Conservation (phyloP, 1,140 invertebrate genomes). For the Diachasma alloeum region DNA sequence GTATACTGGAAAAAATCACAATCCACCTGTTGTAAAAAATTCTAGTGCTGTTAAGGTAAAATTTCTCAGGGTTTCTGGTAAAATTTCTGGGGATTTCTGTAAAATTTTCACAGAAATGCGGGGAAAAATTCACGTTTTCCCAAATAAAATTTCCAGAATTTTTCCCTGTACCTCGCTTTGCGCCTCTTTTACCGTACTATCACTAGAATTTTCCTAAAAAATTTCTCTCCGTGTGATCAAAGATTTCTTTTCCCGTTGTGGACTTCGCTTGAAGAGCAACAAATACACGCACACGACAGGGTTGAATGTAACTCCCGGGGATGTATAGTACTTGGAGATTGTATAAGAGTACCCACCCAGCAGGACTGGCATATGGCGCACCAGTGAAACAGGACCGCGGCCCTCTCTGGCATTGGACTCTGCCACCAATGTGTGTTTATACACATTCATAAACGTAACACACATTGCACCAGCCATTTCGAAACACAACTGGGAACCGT, state of each 20-base stretch:
- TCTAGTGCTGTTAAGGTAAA: too few species aligned
- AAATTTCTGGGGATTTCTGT: too few species aligned
- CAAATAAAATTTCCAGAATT: too few species aligned
- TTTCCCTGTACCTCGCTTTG: too few species aligned
- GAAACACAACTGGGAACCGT: constrained; percentile 40
- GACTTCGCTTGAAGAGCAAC: background rate
- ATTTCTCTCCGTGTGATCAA: too few species aligned
- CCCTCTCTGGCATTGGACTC: background rate
- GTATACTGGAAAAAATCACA: too few species aligned
- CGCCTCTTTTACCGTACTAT: too few species aligned
- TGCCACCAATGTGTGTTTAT: background rate
- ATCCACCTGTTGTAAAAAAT: too few species aligned
- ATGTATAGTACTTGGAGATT: background rate
- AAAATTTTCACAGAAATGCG: too few species aligned
- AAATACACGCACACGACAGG: background rate
- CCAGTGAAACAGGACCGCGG: constrained; percentile 35
- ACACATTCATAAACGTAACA: constrained; percentile 7
- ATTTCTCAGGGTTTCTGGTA: too few species aligned
- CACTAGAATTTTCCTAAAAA: too few species aligned
- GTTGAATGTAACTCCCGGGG: background rate
- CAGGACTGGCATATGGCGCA: constrained; percentile 47
- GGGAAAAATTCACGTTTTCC: too few species aligned
- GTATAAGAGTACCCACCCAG: constrained; percentile 35
- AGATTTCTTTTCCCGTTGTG: background rate
- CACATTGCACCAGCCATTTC: constrained; percentile 5